Conservation (phyloP, 2,797 vertebrate species). For the Holocentrus rufus region DNA sequence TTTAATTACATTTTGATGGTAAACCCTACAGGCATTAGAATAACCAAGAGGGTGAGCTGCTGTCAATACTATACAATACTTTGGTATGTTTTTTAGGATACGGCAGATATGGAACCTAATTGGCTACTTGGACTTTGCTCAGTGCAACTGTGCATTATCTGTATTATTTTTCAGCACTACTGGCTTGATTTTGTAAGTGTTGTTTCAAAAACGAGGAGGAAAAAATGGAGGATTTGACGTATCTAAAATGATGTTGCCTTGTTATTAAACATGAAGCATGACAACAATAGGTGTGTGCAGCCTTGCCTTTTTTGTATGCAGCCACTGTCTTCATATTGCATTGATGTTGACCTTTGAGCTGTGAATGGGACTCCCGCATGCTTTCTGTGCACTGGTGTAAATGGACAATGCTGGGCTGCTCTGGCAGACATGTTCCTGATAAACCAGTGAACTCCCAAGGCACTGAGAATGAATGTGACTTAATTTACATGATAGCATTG, state of each 20-base stretch:
- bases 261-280: constrained; percentile 15
- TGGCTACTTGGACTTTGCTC: too few species aligned
- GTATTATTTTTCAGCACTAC: constrained; percentile 1
- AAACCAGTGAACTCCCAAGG: constrained; percentile 64
- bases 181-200: background rate
- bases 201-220: constrained; percentile 34
- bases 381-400: constrained; percentile 42
- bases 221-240: constrained; percentile 15
- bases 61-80: constrained; percentile 44
- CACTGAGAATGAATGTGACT: constrained; percentile 43
- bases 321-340: constrained; percentile 38
- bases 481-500: constrained; percentile 72
- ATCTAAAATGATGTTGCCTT: background rate
- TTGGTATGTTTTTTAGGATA: constrained; percentile 36
- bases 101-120: constrained; percentile 2
- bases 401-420: constrained; percentile 54
- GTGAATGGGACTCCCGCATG: constrained; percentile 49
- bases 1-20: constrained; percentile 74
- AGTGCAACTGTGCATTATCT: too few species aligned
- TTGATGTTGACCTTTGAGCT: constrained; percentile 68
- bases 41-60: constrained; percentile 49
- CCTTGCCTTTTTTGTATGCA: constrained; percentile 44
- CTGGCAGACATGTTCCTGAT: constrained; percentile 66
- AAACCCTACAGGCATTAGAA: constrained; percentile 57
- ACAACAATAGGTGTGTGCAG: constrained; percentile 18